Percentiles rank a stretch among this genome's conserved stretches.
These are phyloP conservation scores for Lota lota DNA, from an alignment of 2,113 vertebrate genomes.

Conservation along the genomic window DNA sequence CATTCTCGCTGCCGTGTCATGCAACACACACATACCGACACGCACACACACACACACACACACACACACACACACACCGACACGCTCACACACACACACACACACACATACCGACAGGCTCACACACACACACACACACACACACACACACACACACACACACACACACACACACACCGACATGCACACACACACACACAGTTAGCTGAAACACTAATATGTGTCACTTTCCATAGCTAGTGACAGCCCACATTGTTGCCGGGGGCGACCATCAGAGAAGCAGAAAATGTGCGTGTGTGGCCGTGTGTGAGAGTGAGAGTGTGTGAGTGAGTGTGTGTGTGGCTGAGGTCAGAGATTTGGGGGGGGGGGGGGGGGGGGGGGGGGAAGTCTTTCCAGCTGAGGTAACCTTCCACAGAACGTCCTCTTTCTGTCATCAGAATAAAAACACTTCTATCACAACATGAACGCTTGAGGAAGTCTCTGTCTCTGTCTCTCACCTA, in stretches of 20 bases:
- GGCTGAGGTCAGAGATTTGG: background rate
- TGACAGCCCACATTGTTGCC: too few relatives aligned
- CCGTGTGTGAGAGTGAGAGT: background rate
- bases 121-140: background rate
- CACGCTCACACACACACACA: background rate
- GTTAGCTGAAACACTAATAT: constrained; percentile 49
- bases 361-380: too few relatives aligned
- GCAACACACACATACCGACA: background rate
- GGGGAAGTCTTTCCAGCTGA: too few relatives aligned
- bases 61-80: background rate
- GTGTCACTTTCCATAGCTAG: constrained; percentile 45
- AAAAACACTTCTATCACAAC: too few relatives aligned
- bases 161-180: background rate
- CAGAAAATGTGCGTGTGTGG: background rate
- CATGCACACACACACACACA: constrained; percentile 28
- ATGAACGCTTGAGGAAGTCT: too few relatives aligned
- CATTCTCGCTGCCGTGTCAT: too few relatives aligned
- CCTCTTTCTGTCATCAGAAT: too few relatives aligned
- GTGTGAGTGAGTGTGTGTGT: background rate
- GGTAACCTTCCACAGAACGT: too few relatives aligned
- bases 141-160: background rate
- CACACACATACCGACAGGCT: background rate
- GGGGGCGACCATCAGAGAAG: too few relatives aligned
- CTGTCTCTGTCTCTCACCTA: too few relatives aligned
- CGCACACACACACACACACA: background rate